Conservation (phyloP, 2,113 vertebrate species). For the Dicaeum eximium region DNA sequence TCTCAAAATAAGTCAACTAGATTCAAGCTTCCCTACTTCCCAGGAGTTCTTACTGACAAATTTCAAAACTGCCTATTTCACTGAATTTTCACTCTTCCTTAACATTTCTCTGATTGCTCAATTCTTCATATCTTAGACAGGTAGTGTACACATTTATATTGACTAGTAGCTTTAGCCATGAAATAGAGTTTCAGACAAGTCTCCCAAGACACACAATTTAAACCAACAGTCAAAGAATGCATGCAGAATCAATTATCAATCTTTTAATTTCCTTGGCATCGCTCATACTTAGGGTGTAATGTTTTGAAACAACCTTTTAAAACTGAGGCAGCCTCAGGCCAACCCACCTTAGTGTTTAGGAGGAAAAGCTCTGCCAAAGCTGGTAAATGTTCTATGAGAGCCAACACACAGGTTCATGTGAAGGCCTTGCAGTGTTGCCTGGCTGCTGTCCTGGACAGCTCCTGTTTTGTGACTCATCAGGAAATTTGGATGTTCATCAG, state of each 20-base stretch:
- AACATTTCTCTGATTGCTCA: not conserved
- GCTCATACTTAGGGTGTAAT: not conserved
- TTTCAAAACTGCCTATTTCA: not conserved
- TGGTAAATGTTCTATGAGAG: not conserved
- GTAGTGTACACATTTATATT: not conserved
- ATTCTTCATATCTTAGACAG: not conserved
- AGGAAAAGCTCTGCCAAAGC: not conserved
- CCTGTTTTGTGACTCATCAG: not conserved
- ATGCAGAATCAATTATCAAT: not conserved
- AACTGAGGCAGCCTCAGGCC: not conserved
- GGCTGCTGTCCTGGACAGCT: not conserved
- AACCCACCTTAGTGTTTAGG: not conserved
- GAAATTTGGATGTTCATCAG: not conserved
- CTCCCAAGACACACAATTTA: not conserved
- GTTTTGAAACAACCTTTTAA: not conserved
- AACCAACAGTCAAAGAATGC: not conserved
- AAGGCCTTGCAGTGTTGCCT: not conserved
- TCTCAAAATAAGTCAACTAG: not conserved
- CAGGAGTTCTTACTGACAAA: not conserved
- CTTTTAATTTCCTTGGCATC: not conserved
- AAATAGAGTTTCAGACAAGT: not conserved
- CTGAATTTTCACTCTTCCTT: not conserved
- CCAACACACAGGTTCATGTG: fast-evolving
- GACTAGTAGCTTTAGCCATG: not conserved
- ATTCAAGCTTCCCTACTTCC: not conserved